Conservation (phyloP, 2,797 vertebrate genomes). For the Hypotaenidia okinawae region DNA sequence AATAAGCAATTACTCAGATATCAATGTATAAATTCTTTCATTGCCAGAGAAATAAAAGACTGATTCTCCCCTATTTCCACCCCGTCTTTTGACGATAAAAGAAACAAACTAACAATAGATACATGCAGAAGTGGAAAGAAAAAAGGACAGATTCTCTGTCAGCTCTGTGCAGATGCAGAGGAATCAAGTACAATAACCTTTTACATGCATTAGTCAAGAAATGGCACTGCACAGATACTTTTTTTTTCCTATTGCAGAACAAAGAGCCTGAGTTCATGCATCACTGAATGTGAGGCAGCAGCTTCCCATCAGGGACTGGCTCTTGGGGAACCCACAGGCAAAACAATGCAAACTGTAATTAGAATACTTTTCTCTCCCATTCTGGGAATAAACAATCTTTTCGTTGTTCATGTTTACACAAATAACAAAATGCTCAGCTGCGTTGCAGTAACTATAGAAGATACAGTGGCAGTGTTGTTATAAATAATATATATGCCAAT, state of each 20-base stretch:
- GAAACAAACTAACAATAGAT: conserved; percentile 19
- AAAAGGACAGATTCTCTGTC: conserved; percentile 37
- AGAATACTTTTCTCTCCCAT: conserved; percentile 35
- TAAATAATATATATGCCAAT: conserved; percentile 53
- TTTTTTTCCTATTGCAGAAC: background rate
- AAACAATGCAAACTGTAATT: conserved; percentile 57
- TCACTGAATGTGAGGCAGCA: conserved; percentile 26
- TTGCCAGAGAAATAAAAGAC: conserved; percentile 42
- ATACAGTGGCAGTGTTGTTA: conserved; percentile 30
- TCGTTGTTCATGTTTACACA: conserved; percentile 43
- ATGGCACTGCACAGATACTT: background rate
- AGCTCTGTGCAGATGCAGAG: conserved; percentile 49
- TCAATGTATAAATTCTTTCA: conserved; percentile 57
- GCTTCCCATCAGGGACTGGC: conserved; percentile 27
- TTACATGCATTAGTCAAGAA: conserved; percentile 17
- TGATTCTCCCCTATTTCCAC: conserved; percentile 47
- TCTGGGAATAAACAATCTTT: conserved; percentile 47
- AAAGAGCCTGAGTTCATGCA: conserved; percentile 33
- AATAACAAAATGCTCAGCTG: conserved; percentile 64
- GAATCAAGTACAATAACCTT: conserved; percentile 59
- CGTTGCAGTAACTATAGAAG: background rate
- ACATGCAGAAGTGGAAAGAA: background rate
- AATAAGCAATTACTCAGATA: conserved; percentile 54
- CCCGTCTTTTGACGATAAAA: background rate
- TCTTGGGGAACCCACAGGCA: conserved; percentile 49